phyloP scores from a whole-genome alignment of 2,797 vertebrate genomes.

The Salmo trutta region DNA sequence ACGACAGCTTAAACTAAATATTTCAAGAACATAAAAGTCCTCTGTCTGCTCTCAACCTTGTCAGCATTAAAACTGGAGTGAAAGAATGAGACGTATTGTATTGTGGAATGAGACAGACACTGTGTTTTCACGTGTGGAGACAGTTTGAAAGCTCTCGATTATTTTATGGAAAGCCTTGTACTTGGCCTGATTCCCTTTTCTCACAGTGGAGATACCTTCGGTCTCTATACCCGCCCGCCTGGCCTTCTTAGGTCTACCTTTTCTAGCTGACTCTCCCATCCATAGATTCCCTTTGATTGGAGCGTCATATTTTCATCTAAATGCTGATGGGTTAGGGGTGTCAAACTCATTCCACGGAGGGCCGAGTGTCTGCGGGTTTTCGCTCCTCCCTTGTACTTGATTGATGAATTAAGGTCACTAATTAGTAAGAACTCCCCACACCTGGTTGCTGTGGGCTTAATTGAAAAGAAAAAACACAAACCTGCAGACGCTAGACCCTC shows the following conservation, averaged over 20 bases:
- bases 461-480: too few species aligned
- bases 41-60: slow-evolving; percentile 19
- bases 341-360: too few species aligned
- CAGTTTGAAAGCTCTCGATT: slow-evolving; percentile 58
- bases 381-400: too few species aligned
- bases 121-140: slow-evolving; percentile 14
- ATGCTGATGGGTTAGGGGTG: slow-evolving; percentile 68
- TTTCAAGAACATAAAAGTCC: slow-evolving; percentile 15
- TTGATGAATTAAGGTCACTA: too few species aligned
- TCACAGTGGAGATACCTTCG: slow-evolving; percentile 14
- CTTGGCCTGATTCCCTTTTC: slow-evolving; percentile 26
- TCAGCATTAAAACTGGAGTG: slow-evolving; percentile 33
- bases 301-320: slow-evolving; percentile 75
- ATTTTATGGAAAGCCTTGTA: slow-evolving; percentile 58
- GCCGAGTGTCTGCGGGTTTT: too few species aligned
- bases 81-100: slow-evolving; percentile 3
- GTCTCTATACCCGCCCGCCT: neutral
- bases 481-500: too few species aligned
- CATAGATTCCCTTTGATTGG: slow-evolving; percentile 63
- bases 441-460: too few species aligned
- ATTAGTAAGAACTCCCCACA: too few species aligned
- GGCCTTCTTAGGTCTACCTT: slow-evolving; percentile 26
- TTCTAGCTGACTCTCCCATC: slow-evolving; percentile 34
- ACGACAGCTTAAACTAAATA: too few species aligned
- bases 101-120: neutral